Conservation (phyloP, 2,888 invertebrate genomes). For the Atethmia centrago region DNA sequence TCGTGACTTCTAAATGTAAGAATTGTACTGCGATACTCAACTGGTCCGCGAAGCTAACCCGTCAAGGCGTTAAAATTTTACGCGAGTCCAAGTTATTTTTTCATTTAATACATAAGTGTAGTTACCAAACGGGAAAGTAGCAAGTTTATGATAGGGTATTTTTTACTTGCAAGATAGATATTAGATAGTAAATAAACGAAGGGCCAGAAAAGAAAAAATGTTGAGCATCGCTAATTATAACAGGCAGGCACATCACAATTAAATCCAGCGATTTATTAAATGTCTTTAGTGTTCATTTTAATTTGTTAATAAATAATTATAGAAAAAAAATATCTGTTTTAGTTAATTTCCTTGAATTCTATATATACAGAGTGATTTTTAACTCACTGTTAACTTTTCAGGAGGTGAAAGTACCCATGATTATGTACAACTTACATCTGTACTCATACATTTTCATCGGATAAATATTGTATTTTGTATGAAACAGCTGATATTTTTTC, state of each 20-base stretch:
- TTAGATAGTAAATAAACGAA: neutral
- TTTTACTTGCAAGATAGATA: neutral
- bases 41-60: neutral
- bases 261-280: neutral
- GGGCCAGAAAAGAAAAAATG: neutral
- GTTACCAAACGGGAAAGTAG: conserved; percentile 13
- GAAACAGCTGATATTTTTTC: no score
- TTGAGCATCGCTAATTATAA: neutral
- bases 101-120: neutral
- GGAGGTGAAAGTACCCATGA: no score
- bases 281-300: conserved; percentile 9
- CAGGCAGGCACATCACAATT: conserved; percentile 24
- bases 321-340: conserved; percentile 11
- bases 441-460: no score
- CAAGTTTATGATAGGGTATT: neutral
- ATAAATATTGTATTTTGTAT: no score
- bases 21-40: conserved; percentile 14
- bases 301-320: conserved; percentile 35
- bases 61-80: no score
- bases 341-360: neutral
- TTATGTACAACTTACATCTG: no score
- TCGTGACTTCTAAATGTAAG: conserved; percentile 2
- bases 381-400: no score
- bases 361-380: no score
- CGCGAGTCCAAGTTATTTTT: neutral